Evolutionary conservation across 2,888 invertebrate species (phyloP), one percentile per base, ranked within the genome.

Genomic region (Cheilosia urbana): DNA sequence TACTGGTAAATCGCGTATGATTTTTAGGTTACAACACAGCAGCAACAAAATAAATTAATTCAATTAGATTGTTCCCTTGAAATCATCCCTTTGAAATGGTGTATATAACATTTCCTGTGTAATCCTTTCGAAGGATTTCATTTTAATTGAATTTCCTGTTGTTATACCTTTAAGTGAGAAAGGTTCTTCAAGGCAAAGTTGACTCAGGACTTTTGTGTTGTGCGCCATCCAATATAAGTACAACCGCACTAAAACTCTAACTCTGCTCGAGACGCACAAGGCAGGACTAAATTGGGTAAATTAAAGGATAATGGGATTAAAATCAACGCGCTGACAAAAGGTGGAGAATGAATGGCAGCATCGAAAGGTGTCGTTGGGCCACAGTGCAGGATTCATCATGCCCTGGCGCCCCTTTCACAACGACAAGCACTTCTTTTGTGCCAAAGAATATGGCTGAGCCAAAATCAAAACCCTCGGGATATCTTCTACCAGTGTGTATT

Each of bases 261-360:
- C 11, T 6, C 15, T 24, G 24, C 17, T 37, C 13, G 21, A 1
- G 47, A 15, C 21, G 42, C 40, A n/a, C 13, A 49, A 13, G 21
- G 37, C 15, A 13, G 11, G 21, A 15, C 65, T 71, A 55, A 84
- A 84, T 80, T 80, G 53, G 75, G 53, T 66, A 84, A 84, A 84
- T 84, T 80, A 84, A 75, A 66, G 80, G 80, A 80, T 84, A 84
- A 84, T 84, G 60, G 69, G 65, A 84, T 84, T 84, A 71, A 84
- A 84, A 84, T 84, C 73, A 83, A 73, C 68, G 62, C 68, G 45
- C 17, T 60, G 63, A 55, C 71, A 77, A 68, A 72, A 78, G 62
- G 51, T 53, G 19, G 45, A 30, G 47, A 42, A 47, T 45, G 37
- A 55, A 47, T 60, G 40, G 24, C 21, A 37, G 47, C 53, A 21